phyloP scores from a whole-genome alignment of 1,140 invertebrate genomes.

The Diorhabda carinulata region DNA sequence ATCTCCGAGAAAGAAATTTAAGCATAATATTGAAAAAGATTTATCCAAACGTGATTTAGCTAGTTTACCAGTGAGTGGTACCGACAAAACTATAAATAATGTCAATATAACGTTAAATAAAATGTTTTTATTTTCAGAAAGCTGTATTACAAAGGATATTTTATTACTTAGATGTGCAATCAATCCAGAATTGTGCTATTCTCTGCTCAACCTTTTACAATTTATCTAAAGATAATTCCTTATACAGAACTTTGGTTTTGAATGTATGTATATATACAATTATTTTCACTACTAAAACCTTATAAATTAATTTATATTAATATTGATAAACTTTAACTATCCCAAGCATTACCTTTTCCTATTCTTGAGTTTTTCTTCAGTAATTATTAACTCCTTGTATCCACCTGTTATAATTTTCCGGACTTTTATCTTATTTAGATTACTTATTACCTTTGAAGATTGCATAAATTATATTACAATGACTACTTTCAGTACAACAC shows the following conservation, averaged over 20 bases:
- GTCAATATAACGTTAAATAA: neutral
- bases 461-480: neutral
- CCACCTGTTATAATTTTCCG: too few relatives aligned
- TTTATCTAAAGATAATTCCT: slow-evolving; percentile 29
- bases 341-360: too few relatives aligned
- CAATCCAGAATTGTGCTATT: slow-evolving; percentile 29
- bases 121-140: slow-evolving; percentile 25
- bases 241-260: slow-evolving; percentile 30
- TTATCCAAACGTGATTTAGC: slow-evolving; percentile 15
- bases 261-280: slow-evolving; percentile 23
- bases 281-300: too few relatives aligned
- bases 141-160: slow-evolving; percentile 31
- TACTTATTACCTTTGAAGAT: neutral
- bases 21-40: slow-evolving; percentile 13
- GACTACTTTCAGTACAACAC: neutral
- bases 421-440: too few relatives aligned
- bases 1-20: slow-evolving; percentile 30
- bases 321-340: too few relatives aligned
- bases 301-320: too few relatives aligned
- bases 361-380: too few relatives aligned
- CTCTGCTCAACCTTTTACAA: slow-evolving; percentile 33
- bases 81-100: too few relatives aligned
- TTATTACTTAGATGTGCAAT: slow-evolving; percentile 34
- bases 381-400: too few relatives aligned
- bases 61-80: slow-evolving; percentile 27